Percentiles rank a stretch among this genome's conserved stretches.
phyloP scores from a whole-genome alignment of 2,888 invertebrate genomes.

The Petrolisthes manimaculis region DNA sequence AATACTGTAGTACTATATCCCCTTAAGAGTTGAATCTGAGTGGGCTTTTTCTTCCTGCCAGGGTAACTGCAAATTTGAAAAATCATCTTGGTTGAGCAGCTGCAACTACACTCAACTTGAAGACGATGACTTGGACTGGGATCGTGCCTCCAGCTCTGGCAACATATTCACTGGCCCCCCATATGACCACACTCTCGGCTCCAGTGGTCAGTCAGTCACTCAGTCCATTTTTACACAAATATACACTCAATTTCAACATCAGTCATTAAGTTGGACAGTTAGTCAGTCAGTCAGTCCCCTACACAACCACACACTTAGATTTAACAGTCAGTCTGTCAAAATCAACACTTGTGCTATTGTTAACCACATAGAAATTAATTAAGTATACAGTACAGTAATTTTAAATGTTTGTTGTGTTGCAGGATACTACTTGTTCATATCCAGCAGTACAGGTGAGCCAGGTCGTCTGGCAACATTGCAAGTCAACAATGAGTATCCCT shows the following conservation, averaged over 20 bases:
- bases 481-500: constrained; percentile 34
- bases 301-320: too few species aligned
- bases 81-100: constrained; percentile 11
- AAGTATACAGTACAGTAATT: background rate
- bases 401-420: background rate
- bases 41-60: background rate
- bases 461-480: constrained; percentile 29
- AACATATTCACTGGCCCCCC: constrained; percentile 29
- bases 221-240: background rate
- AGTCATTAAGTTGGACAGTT: too few species aligned
- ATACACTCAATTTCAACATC: too few species aligned
- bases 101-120: constrained; percentile 33
- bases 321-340: background rate
- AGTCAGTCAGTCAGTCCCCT: too few species aligned
- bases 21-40: too few species aligned
- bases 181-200: constrained; percentile 47
- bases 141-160: constrained; percentile 14
- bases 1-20: too few species aligned
- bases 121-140: constrained; percentile 52
- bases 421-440: constrained; percentile 43
- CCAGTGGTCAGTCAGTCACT: constrained; percentile 16
- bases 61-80: constrained; percentile 58
- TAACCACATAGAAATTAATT: background rate
- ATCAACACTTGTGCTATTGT: background rate
- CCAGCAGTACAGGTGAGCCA: constrained; percentile 13